Conservation (phyloP, 2,797 vertebrate species). For the Ceryle rudis region DNA sequence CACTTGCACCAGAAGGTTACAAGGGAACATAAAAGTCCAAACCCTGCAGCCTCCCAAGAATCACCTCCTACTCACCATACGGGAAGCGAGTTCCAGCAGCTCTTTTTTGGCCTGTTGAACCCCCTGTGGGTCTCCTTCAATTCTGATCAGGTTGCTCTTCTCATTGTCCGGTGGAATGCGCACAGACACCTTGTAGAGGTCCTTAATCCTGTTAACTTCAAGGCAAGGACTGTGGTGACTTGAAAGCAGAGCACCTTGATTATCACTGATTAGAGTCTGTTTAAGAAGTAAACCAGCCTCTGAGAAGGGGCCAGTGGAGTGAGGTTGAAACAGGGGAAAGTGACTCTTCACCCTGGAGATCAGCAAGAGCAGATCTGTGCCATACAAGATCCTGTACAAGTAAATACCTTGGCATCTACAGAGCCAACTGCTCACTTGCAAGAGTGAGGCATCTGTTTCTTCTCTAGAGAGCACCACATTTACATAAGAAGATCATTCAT, state of each 20-base stretch:
- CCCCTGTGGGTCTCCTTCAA: slow-evolving; percentile 97
- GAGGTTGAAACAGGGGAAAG: not conserved
- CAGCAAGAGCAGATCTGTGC: not conserved
- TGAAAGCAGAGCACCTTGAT: not conserved
- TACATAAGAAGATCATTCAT: not conserved
- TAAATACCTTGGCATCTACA: not conserved
- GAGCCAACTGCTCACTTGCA: not conserved
- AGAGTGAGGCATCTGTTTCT: not conserved
- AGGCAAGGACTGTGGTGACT: slow-evolving; percentile 12
- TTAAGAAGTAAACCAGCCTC: not conserved
- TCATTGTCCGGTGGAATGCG: slow-evolving; percentile 98
- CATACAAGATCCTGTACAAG: not conserved
- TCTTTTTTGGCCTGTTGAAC: slow-evolving; percentile 98
- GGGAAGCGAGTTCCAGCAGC: slow-evolving; percentile 96
- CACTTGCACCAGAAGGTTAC: not conserved
- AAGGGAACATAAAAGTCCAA: not conserved
- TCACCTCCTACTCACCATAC: slow-evolving; percentile 86
- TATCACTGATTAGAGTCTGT: not conserved
- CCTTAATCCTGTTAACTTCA: slow-evolving; percentile 98
- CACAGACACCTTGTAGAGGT: slow-evolving; percentile 97
- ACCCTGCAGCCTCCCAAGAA: not conserved
- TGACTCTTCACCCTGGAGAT: not conserved
- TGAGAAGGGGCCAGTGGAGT: not conserved
- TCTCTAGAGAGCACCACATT: not conserved
- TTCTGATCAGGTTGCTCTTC: slow-evolving; percentile 97